These are phyloP conservation scores for Gobiocypris rarus DNA, from an alignment of 2,113 vertebrate species.

Conservation along the genomic window DNA sequence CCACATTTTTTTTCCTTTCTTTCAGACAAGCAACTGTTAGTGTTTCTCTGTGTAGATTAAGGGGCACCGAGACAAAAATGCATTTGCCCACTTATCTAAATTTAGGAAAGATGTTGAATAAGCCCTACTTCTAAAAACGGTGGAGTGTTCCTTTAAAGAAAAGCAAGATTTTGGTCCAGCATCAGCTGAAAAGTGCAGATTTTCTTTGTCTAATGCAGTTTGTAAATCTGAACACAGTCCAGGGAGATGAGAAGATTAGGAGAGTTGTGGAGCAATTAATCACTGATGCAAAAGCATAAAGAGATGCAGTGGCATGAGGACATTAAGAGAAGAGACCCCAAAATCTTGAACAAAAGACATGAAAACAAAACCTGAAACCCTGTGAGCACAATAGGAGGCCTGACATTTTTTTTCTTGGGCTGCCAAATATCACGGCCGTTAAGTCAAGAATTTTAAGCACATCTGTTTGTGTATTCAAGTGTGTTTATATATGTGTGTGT, in stretches of 20 bases:
- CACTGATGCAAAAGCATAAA: conserved; percentile 61
- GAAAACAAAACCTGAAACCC: conserved; percentile 58
- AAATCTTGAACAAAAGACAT: conserved; percentile 48
- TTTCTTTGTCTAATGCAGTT: not conserved
- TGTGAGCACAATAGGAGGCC: conserved; percentile 62
- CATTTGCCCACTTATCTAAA: too few relatives aligned
- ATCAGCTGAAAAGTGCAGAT: not conserved
- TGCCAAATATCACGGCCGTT: conserved; percentile 67
- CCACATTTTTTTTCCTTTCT: too few relatives aligned
- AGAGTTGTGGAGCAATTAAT: conserved; percentile 39
- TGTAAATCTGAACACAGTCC: conserved; percentile 9
- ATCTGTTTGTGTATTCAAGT: conserved; percentile 10
- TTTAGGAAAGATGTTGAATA: too few relatives aligned
- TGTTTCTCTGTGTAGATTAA: too few relatives aligned
- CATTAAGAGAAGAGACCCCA: conserved; percentile 61
- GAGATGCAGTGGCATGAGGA: conserved; percentile 52
- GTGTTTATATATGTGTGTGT: conserved; percentile 32
- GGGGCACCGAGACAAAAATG: too few relatives aligned
- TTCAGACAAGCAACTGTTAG: too few relatives aligned
- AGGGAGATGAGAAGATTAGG: conserved; percentile 22
- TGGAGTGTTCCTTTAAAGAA: too few relatives aligned
- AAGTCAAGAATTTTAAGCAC: conserved; percentile 53
- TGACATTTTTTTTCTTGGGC: conserved; percentile 48
- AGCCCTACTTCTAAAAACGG: too few relatives aligned
- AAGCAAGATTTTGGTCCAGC: not conserved